phyloP scores from a whole-genome alignment of 2,888 invertebrate species.

The Griposia aprilina region DNA sequence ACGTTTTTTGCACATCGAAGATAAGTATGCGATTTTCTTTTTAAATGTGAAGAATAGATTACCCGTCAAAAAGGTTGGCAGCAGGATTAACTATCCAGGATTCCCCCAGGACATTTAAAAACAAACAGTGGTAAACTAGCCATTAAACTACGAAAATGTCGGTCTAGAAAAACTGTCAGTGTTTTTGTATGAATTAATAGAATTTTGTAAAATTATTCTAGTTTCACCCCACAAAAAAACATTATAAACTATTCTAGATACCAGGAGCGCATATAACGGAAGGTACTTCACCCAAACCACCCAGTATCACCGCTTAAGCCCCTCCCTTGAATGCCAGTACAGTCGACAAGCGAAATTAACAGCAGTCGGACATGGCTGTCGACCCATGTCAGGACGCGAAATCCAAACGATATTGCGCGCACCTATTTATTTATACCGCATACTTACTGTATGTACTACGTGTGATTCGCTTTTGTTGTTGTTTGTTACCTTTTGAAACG shows the following conservation, averaged over 20 bases:
- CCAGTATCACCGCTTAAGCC: slow-evolving; percentile 55
- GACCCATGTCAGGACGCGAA: slow-evolving; percentile 77
- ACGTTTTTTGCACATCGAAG: neutral
- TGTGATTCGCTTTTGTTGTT: slow-evolving; percentile 35
- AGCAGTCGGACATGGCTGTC: slow-evolving; percentile 73
- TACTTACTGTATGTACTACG: slow-evolving; percentile 51
- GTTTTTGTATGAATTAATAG: neutral
- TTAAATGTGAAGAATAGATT: neutral
- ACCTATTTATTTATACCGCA: slow-evolving; percentile 71
- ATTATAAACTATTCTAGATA: slow-evolving; percentile 9
- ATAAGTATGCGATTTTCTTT: neutral
- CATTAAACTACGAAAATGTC: neutral
- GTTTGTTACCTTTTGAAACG: slow-evolving; percentile 1
- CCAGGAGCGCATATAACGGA: slow-evolving; percentile 45
- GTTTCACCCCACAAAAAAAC: neutral
- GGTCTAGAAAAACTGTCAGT: neutral
- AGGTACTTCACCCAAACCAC: slow-evolving; percentile 37
- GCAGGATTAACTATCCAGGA: neutral
- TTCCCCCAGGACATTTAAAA: neutral
- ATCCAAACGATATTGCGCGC: slow-evolving; percentile 71
- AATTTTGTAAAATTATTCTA: neutral
- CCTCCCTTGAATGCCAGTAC: slow-evolving; percentile 61
- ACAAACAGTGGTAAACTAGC: neutral
- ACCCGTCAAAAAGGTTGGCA: neutral
- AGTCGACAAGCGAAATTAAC: slow-evolving; percentile 80